These are phyloP conservation scores for Circaetus gallicus DNA, from an alignment of 2,113 vertebrate genomes.

Conservation along the genomic window DNA sequence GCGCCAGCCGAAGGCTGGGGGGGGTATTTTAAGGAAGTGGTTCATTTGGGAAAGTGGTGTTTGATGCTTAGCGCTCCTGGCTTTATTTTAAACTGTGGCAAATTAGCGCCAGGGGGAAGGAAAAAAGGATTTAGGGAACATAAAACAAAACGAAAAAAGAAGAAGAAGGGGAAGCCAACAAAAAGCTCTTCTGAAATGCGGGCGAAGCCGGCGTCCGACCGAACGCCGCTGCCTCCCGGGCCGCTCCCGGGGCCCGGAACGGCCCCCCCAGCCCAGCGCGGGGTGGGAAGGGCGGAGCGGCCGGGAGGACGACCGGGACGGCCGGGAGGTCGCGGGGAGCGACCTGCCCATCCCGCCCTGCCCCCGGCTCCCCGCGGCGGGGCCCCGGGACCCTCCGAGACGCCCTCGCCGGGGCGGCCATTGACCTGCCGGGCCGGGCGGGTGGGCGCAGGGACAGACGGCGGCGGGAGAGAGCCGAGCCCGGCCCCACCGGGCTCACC, in stretches of 20 bases:
- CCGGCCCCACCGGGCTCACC: too few species aligned
- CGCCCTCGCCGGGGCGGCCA: too few species aligned
- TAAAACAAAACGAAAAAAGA: fast-evolving
- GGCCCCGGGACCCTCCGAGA: too few species aligned
- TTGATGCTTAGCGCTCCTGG: neutral
- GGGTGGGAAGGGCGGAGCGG: neutral
- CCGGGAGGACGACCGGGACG: too few species aligned
- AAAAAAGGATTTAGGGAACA: neutral
- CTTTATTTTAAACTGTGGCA: neutral
- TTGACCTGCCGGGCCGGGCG: too few species aligned
- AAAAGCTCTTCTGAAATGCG: neutral
- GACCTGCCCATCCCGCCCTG: too few species aligned
- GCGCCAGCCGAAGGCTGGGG: neutral
- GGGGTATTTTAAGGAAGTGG: neutral
- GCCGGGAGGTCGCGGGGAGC: too few species aligned
- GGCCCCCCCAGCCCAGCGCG: neutral
- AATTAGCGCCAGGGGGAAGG: neutral
- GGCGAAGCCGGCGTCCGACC: neutral
- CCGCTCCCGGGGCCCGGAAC: neutral
- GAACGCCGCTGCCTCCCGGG: neutral
- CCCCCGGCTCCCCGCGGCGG: too few species aligned
- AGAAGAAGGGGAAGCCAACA: neutral
- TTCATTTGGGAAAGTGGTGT: neutral
- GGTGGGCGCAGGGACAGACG: too few species aligned
- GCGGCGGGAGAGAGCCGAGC: too few species aligned